Percentiles rank a stretch among this genome's conserved stretches.
Evolutionary conservation across 2,797 vertebrate genomes (phyloP).

Genomic region (Anabacerthia variegaticeps): DNA sequence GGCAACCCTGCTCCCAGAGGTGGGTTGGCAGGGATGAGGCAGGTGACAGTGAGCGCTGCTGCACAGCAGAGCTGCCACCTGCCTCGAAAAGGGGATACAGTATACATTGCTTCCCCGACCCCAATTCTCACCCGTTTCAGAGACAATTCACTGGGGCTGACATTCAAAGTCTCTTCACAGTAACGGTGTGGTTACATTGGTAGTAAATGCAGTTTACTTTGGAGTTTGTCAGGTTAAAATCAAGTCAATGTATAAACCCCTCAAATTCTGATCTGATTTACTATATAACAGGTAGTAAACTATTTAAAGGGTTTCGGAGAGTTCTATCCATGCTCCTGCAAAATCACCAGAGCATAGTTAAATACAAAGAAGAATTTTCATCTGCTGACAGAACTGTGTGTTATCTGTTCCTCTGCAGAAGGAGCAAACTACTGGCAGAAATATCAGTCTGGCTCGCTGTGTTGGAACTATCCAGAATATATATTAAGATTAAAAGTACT

Average conservation of each 20-base stretch:
- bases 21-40: accelerated
- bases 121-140: accelerated
- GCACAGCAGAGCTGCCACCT: accelerated
- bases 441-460: not conserved
- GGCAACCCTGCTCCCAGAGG: not conserved
- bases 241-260: not conserved
- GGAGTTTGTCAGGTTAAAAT: not conserved
- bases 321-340: not conserved
- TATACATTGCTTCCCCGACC: accelerated
- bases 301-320: not conserved
- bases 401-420: not conserved
- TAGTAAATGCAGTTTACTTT: not conserved
- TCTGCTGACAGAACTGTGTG: not conserved
- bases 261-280: not conserved
- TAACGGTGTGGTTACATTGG: not conserved
- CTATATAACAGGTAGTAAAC: not conserved
- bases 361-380: not conserved
- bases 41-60: not conserved
- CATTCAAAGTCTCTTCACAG: accelerated
- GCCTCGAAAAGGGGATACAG: accelerated
- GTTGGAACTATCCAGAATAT: not conserved
- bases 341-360: not conserved
- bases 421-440: not conserved
- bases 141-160: not conserved
- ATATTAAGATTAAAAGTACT: not conserved